A percentile compares a stretch with the other conserved stretches of the same genome.
Conservation (phyloP, 2,113 vertebrate species). For the Leptosomus discolor region DNA sequence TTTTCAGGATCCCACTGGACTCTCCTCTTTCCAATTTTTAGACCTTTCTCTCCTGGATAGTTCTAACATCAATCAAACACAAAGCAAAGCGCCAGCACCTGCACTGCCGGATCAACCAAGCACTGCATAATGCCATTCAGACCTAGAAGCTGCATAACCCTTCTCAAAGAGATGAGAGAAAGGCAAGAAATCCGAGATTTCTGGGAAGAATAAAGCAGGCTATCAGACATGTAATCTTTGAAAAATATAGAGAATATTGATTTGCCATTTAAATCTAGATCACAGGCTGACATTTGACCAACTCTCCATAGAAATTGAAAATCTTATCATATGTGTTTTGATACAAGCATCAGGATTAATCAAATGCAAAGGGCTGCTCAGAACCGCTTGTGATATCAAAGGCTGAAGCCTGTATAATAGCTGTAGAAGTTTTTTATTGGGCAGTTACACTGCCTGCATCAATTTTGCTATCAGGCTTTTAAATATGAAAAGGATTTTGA, state of each 20-base stretch:
- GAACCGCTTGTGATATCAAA: not conserved
- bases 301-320: not conserved
- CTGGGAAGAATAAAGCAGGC: not conserved
- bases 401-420: not conserved
- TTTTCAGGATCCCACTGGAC: not conserved
- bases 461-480: not conserved
- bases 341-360: not conserved
- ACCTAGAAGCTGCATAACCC: rapidly evolving
- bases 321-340: not conserved
- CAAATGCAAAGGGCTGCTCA: not conserved
- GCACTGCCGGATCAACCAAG: not conserved
- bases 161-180: not conserved
- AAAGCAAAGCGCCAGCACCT: not conserved
- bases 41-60: not conserved
- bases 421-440: not conserved
- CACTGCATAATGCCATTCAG: too few relatives aligned
- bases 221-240: not conserved
- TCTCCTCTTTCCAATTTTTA: not conserved
- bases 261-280: not conserved
- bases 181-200: not conserved
- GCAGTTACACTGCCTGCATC: not conserved
- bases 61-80: not conserved
- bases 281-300: not conserved
- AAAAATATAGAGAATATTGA: not conserved
- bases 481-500: not conserved